A percentile compares a stretch with the other conserved stretches of the same genome.
Evolutionary conservation across 2,888 invertebrate genomes (phyloP).

Genomic region (Hirudinaria manillensis): DNA sequence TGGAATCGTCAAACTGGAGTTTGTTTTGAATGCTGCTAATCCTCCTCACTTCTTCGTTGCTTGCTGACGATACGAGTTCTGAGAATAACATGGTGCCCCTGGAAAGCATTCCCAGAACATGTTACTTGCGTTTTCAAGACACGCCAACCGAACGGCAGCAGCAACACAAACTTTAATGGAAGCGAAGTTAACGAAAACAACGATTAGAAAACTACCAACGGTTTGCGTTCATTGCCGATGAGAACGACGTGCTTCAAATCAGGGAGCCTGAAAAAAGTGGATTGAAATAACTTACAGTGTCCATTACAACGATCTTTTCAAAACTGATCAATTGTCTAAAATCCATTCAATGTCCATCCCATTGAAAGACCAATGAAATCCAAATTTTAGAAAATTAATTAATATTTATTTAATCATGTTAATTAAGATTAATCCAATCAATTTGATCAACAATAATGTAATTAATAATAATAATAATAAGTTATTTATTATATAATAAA

Average conservation of each 20-base stretch:
- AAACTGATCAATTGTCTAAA: too few relatives aligned
- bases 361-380: too few relatives aligned
- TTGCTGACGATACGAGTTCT: constrained; percentile 56
- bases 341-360: too few relatives aligned
- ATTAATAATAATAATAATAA: too few relatives aligned
- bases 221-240: constrained; percentile 55
- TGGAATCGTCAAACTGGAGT: constrained; percentile 65
- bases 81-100: constrained; percentile 56
- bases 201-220: constrained; percentile 58
- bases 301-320: too few relatives aligned
- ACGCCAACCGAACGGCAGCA: too few relatives aligned
- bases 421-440: too few relatives aligned
- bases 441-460: too few relatives aligned
- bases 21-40: constrained; percentile 56
- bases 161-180: neutral
- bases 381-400: too few relatives aligned
- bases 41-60: constrained; percentile 46
- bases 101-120: constrained; percentile 4
- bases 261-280: constrained; percentile 46
- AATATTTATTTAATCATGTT: too few relatives aligned
- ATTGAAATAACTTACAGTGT: too few relatives aligned
- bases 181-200: neutral
- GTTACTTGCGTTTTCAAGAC: neutral
- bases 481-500: too few relatives aligned
- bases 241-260: constrained; percentile 61